Base-by-base conservation (phyloP, 2,888 invertebrate genomes). In the Corbicula japonica region DNA sequence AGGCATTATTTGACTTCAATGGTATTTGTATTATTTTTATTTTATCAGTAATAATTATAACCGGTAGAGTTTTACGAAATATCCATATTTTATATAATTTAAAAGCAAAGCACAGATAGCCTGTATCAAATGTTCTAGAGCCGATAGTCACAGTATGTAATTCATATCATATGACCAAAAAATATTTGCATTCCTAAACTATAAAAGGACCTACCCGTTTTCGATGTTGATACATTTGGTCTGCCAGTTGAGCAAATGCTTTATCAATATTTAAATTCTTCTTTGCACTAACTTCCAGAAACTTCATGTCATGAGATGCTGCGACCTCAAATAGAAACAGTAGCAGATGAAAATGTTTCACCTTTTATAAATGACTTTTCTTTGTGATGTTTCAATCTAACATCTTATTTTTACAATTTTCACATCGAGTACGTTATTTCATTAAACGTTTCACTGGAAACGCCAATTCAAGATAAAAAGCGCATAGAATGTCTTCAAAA, bases 241-340 rank as follows among this genome's bases (percentile, higher is more conserved):
- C 38, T 5, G 54, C 41, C 12, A 79, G 44, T 15, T 52, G 26
- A 15, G 60, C 34, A 34, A 79, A 79, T n/a, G 74, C 74, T 28
- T 74, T 44, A 12, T 74, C 74, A 21, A 79, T 63, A 18, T 74
- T 74, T 21, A 34, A 8, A 35, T 79, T 74, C 28, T 30, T 50
- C 60, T 65, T 79, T 0, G 78, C 78, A 70, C 78, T 79, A 18
- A 65, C 78, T 44, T 63, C 28, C 10, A 79, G 26, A 54, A 79
- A 69, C 21, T 48, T 38, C 32, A 79, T 60, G 21, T 70, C 32
- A 30, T 65, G 73, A 35, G 48, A 41, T 56, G 52, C 60, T 26
- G 69, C 74, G 6, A 74, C 26, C 78, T 79, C 58, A 21, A 54
- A 66, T 35, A 2, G 18, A 32, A 28, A 30, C 5, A 1, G 18